Conservation (phyloP, 2,113 vertebrate species). For the Harpagus bidentatus region DNA sequence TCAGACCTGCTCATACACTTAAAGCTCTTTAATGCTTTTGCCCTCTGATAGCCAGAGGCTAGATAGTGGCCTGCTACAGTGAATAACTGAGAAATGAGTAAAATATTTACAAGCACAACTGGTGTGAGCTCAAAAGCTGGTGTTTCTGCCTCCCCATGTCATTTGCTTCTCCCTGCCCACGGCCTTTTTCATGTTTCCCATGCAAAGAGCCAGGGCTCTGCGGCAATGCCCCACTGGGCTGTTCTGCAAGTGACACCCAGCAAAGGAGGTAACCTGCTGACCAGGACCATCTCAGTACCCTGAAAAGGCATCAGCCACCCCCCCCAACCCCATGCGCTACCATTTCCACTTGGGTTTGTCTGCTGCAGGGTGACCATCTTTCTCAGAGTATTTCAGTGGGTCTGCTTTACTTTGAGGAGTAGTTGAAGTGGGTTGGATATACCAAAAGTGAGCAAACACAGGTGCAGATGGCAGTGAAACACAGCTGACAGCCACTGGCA, state of each 20-base stretch:
- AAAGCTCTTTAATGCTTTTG: neutral
- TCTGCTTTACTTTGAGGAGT: neutral
- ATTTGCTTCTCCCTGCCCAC: neutral
- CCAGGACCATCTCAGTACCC: neutral
- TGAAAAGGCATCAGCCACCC: neutral
- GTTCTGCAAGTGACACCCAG: neutral
- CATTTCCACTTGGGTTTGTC: neutral
- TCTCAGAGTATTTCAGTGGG: neutral
- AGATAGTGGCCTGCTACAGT: neutral
- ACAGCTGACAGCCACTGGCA: neutral
- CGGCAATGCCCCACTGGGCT: fast-evolving
- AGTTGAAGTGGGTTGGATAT: neutral
- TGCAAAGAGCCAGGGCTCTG: neutral
- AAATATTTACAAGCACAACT: neutral
- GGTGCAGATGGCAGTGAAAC: neutral
- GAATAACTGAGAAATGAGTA: neutral
- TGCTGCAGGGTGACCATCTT: neutral
- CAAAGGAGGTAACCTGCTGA: neutral
- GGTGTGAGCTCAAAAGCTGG: neutral
- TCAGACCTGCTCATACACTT: neutral
- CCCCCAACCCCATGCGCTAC: neutral
- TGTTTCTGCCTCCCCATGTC: neutral
- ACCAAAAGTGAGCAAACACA: neutral
- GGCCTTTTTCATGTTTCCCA: neutral
- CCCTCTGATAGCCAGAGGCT: neutral